Conservation (phyloP, 2,797 vertebrate genomes). For the Myotis daubentonii region DNA sequence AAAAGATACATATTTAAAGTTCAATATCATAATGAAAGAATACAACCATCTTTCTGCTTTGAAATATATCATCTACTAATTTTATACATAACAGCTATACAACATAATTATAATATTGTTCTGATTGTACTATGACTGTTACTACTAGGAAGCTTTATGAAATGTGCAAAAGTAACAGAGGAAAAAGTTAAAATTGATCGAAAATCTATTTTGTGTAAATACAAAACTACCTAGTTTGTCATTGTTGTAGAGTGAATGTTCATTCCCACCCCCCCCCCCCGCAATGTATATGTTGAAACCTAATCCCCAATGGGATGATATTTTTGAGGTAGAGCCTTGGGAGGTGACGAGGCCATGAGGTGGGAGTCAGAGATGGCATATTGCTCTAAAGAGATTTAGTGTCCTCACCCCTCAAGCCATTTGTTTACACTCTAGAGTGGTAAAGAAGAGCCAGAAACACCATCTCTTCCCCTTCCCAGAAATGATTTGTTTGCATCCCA, state of each 20-base stretch:
- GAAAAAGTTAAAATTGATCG: background rate
- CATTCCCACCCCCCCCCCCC: no score
- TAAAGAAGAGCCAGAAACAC: background rate
- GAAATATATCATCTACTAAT: constrained; percentile 1
- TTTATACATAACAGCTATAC: background rate
- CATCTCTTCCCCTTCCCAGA: background rate
- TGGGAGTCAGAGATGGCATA: background rate
- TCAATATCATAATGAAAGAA: background rate
- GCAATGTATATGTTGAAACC: background rate
- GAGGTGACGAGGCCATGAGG: background rate
- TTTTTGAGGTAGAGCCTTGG: background rate
- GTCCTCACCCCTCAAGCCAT: background rate
- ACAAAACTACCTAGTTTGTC: background rate
- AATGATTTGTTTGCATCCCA: background rate
- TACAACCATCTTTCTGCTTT: background rate
- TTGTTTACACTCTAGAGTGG: background rate
- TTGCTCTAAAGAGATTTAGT: background rate
- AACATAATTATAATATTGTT: background rate
- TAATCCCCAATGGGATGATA: background rate
- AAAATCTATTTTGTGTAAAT: background rate
- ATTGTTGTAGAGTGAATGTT: background rate
- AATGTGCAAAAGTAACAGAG: background rate
- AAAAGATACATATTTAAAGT: background rate
- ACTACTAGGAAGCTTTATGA: background rate
- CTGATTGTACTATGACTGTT: background rate